These are phyloP conservation scores for Paralinhomoeus sp. DNA, from an alignment of 2,888 invertebrate species.

Conservation along the genomic window DNA sequence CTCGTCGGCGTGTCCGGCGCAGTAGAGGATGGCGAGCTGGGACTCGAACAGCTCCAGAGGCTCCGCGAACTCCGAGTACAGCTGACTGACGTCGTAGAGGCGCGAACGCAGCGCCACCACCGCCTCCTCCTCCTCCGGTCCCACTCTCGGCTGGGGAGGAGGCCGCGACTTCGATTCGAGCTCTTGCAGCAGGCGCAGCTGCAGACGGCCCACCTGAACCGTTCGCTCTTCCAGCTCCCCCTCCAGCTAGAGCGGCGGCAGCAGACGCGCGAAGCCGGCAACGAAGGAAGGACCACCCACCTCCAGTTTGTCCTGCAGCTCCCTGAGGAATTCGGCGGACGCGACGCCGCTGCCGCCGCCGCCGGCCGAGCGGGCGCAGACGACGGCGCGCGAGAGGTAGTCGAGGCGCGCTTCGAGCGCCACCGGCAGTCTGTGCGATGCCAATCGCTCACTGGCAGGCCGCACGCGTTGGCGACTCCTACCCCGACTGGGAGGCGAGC, in stretches of 20 bases:
- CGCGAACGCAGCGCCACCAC: constrained; percentile 51
- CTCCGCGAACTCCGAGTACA: constrained; percentile 76
- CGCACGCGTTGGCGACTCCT: constrained; percentile 3
- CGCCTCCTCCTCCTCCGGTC: constrained; percentile 33
- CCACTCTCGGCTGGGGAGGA: too few species aligned
- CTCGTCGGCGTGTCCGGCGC: constrained; percentile 71
- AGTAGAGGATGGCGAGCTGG: constrained; percentile 76
- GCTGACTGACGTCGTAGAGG: constrained; percentile 58
- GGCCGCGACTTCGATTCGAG: too few species aligned
- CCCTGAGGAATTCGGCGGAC: constrained; percentile 52
- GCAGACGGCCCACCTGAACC: constrained; percentile 2
- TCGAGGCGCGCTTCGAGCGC: constrained; percentile 56
- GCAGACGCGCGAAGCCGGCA: too few species aligned
- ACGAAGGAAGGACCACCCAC: too few species aligned
- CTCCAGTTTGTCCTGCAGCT: constrained; percentile 76
- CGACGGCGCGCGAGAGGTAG: constrained; percentile 73
- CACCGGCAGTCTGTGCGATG: constrained; percentile 47
- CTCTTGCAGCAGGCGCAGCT: constrained; percentile 39
- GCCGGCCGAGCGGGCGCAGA: constrained; percentile 60
- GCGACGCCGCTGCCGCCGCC: constrained; percentile 9
- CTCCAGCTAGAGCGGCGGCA: too few species aligned
- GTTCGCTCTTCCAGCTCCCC: too few species aligned
- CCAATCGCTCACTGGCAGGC: too few species aligned
- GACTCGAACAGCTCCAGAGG: constrained; percentile 71
- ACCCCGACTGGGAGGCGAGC: constrained; percentile 45